Conservation (phyloP, 1,140 invertebrate genomes). For the Cydia fagiglandana region DNA sequence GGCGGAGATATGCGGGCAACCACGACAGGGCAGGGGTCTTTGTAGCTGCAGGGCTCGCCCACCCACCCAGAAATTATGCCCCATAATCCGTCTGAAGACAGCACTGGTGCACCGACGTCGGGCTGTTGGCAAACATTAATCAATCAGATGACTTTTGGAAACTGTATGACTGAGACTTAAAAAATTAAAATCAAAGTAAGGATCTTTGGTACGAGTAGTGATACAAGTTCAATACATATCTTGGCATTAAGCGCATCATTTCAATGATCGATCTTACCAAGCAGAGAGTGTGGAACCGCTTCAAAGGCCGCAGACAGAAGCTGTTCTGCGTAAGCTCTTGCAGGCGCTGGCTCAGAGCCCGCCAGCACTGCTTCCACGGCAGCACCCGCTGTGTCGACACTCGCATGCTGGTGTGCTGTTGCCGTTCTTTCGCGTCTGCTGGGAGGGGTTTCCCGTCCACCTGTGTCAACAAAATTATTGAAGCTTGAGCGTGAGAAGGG, state of each 20-base stretch:
- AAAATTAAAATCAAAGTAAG: too few relatives aligned
- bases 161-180: too few relatives aligned
- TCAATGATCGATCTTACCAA: slow-evolving; percentile 41
- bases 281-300: slow-evolving; percentile 56
- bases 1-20: slow-evolving; percentile 54
- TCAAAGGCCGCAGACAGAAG: slow-evolving; percentile 57
- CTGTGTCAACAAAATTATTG: slow-evolving; percentile 39
- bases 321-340: slow-evolving; percentile 45
- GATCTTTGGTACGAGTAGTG: too few relatives aligned
- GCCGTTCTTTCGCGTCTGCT: slow-evolving; percentile 52
- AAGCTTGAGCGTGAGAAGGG: too few relatives aligned
- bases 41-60: slow-evolving; percentile 41
- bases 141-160: background rate
- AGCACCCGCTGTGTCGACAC: slow-evolving; percentile 61
- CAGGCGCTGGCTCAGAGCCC: slow-evolving; percentile 39
- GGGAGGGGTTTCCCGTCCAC: slow-evolving; percentile 51
- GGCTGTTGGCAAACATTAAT: slow-evolving; percentile 47
- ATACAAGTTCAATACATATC: too few relatives aligned
- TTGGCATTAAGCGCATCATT: too few relatives aligned
- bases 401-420: slow-evolving; percentile 55
- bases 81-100: slow-evolving; percentile 59
- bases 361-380: slow-evolving; percentile 45
- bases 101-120: slow-evolving; percentile 62
- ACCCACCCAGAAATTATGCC: slow-evolving; percentile 66
- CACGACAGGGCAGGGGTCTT: slow-evolving; percentile 49